Evolutionary conservation across 2,113 vertebrate species (phyloP), one percentile per base, ranked within the genome.

Genomic region (Alces alces): DNA sequence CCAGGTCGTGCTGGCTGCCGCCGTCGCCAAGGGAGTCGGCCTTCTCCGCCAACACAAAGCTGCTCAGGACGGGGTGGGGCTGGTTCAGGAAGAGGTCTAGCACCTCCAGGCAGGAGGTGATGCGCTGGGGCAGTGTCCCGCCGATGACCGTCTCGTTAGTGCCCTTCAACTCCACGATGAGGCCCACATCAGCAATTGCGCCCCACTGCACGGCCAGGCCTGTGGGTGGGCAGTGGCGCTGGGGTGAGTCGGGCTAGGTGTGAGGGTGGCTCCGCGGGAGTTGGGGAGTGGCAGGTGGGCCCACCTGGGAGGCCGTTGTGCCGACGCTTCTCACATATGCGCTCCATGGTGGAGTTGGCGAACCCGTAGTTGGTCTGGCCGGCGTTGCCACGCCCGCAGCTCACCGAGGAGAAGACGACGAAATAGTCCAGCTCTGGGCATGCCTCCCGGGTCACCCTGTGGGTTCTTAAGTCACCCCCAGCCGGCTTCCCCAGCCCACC

Each of bases 281-380:
- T 23, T 1, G 1, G 1, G 12, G 3, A 4, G 70, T 25, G 2
- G 10, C 1, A 5, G 21, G 3, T 5, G 60, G 85, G 33, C 94
- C 9, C 28, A 99, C 99, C 99, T 52, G 99, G 99, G 8, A 99
- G 98, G 33, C 99, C 98, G 7, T 99, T 99, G 0, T 99, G 98
- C 17, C 47, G 95, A 6, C 99, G 99, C 97, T 99, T 99, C 98
- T 99, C 99, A 52, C 99, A 99, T 79, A 99, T 99, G 0, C 99
- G 99, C 96, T 99, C 99, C 99, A 99, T 99, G 89, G 99, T 97
- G 8, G 99, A 99, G 99, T 99, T 99, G 95, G 99, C 99, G 25
- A 99, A 99, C 57, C 99, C 99, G 0, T 99, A 99, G 98, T 99
- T 99, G 96, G 99, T 99, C 96, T 99, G 99, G 30, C 99, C 99